Percentiles rank a stretch among this genome's conserved stretches.
Evolutionary conservation across 2,888 invertebrate genomes (phyloP).

Genomic region (Heliconius ethilla): DNA sequence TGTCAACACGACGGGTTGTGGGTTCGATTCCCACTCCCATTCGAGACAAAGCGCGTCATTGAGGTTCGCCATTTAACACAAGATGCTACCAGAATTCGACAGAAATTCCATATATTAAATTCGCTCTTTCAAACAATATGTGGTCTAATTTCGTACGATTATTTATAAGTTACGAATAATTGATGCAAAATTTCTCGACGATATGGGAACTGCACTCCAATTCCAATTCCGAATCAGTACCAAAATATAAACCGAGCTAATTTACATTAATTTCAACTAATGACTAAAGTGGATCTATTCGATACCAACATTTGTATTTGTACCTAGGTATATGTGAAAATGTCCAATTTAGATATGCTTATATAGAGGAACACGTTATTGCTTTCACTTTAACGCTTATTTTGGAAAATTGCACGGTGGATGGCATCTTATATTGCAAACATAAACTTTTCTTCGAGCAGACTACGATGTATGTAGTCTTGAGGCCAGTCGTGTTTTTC

Average conservation of each 20-base stretch:
- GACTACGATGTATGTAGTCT: too few relatives aligned
- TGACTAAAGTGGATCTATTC: conserved; percentile 28
- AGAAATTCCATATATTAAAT: too few relatives aligned
- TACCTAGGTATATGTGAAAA: neutral
- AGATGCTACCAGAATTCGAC: too few relatives aligned
- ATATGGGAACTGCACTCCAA: conserved; percentile 28
- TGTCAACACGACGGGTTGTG: too few relatives aligned
- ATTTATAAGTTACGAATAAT: conserved; percentile 23
- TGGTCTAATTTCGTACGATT: conserved; percentile 20
- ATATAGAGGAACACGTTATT: neutral
- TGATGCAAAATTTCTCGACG: conserved; percentile 31
- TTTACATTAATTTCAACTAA: conserved; percentile 42
- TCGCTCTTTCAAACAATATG: too few relatives aligned
- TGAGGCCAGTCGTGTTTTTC: too few relatives aligned
- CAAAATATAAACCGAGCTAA: conserved; percentile 36
- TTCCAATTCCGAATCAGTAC: conserved; percentile 23
- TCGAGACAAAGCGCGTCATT: too few relatives aligned
- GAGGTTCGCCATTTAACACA: too few relatives aligned
- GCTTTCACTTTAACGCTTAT: neutral
- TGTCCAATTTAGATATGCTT: neutral
- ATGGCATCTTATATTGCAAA: too few relatives aligned
- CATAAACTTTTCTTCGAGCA: too few relatives aligned
- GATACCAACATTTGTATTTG: neutral
- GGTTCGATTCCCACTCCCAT: too few relatives aligned
- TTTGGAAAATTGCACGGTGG: neutral